Percentiles rank a stretch among this genome's conserved stretches.
phyloP scores from a whole-genome alignment of 2,888 invertebrate species.

The Conchocele bisecta region DNA sequence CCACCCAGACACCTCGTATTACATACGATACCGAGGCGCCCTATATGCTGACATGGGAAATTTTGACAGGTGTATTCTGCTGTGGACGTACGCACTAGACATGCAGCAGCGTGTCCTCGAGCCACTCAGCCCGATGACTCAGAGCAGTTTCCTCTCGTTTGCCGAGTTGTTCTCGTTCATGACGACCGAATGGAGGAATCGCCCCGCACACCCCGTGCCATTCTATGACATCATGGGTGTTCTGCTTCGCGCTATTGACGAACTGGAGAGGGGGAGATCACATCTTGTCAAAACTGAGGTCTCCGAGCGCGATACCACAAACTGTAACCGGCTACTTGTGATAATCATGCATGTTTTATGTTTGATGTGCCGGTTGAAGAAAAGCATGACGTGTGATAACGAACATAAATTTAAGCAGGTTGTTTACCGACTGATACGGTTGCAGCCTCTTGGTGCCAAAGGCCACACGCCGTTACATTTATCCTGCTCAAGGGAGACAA shows the following conservation, averaged over 20 bases:
- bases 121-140: constrained; percentile 96
- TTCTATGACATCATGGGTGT: constrained; percentile 92
- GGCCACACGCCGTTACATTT: constrained; percentile 86
- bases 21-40: constrained; percentile 95
- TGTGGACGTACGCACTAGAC: constrained; percentile 98
- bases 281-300: constrained; percentile 59
- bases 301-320: constrained; percentile 87
- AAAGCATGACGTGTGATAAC: constrained; percentile 76
- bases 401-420: constrained; percentile 86
- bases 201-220: constrained; percentile 87
- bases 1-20: constrained; percentile 98
- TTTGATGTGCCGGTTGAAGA: constrained; percentile 80
- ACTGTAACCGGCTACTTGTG: constrained; percentile 92
- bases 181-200: constrained; percentile 90
- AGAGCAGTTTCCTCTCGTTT: constrained; percentile 96
- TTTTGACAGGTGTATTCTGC: constrained; percentile 93
- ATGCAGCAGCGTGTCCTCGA: constrained; percentile 97
- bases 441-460: constrained; percentile 85
- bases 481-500: constrained; percentile 91
- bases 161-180: constrained; percentile 94
- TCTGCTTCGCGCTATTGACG: constrained; percentile 89
- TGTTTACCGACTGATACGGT: constrained; percentile 90
- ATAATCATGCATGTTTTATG: constrained; percentile 89
- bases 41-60: constrained; percentile 96
- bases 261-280: constrained; percentile 84